Evolutionary conservation across 2,797 vertebrate genomes (phyloP).

Genomic region (Peromyscus attwateri): DNA sequence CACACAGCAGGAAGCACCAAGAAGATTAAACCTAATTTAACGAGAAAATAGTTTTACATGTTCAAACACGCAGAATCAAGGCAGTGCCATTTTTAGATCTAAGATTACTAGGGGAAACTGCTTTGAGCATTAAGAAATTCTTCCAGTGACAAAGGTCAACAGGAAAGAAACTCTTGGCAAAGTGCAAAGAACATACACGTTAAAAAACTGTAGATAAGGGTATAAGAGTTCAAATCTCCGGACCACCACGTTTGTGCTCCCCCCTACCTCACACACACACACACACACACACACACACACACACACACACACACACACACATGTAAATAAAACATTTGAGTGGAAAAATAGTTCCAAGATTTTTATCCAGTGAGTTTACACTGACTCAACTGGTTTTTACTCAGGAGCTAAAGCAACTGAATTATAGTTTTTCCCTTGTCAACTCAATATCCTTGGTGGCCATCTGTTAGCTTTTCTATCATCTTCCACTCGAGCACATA

Average conservation of each 20-base stretch:
- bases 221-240: background rate
- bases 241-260: background rate
- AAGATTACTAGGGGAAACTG: slow-evolving; percentile 64
- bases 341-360: slow-evolving; percentile 27
- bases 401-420: slow-evolving; percentile 68
- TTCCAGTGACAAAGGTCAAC: slow-evolving; percentile 58
- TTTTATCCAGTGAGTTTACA: slow-evolving; percentile 53
- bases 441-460: slow-evolving; percentile 53
- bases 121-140: slow-evolving; percentile 56
- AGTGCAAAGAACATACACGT: background rate
- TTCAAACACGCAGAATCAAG: slow-evolving; percentile 70
- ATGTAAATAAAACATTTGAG: slow-evolving; percentile 12
- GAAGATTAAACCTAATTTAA: slow-evolving; percentile 71
- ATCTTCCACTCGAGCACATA: slow-evolving; percentile 61
- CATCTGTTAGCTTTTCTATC: slow-evolving; percentile 77
- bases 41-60: slow-evolving; percentile 74
- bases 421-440: slow-evolving; percentile 66
- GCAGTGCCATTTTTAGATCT: slow-evolving; percentile 57
- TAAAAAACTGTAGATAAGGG: background rate
- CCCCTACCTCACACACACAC: background rate
- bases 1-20: slow-evolving; percentile 30
- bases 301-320: background rate
- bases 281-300: background rate
- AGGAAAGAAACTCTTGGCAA: slow-evolving; percentile 46
- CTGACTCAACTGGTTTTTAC: background rate